Conservation (phyloP, 1,140 invertebrate species). For the Drosophila rhopaloa region DNA sequence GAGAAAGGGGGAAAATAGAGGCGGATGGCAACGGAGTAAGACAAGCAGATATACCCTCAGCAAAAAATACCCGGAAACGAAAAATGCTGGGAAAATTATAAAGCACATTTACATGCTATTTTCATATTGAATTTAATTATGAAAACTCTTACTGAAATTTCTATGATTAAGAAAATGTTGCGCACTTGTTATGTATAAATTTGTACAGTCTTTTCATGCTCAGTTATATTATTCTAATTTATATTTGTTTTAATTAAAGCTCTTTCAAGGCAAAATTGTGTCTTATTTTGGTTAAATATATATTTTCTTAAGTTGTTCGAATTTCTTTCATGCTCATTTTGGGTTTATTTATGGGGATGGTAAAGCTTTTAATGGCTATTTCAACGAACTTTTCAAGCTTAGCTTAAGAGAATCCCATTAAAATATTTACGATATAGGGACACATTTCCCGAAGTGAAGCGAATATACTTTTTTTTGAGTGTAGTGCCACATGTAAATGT, state of each 20-base stretch:
- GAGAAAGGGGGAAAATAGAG: not conserved
- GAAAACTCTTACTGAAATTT: not conserved
- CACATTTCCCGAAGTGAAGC: too few species aligned
- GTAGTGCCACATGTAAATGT: constrained; percentile 35
- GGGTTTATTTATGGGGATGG: too few species aligned
- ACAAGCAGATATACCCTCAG: not conserved
- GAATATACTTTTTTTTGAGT: not conserved
- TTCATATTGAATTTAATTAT: constrained; percentile 2
- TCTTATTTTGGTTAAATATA: too few species aligned
- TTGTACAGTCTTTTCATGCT: too few species aligned
- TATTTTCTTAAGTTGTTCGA: not conserved
- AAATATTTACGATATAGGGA: too few species aligned
- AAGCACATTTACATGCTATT: not conserved
- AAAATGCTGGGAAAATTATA: constrained; percentile 1
- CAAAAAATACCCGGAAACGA: not conserved
- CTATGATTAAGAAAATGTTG: not conserved
- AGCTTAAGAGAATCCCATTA: too few species aligned
- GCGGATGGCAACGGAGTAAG: not conserved
- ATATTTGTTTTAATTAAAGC: too few species aligned
- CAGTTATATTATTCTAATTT: too few species aligned
- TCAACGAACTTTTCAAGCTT: too few species aligned
- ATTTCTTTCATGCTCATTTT: too few species aligned
- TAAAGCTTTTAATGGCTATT: too few species aligned
- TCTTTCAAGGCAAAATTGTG: too few species aligned
- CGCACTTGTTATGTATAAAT: not conserved